These are phyloP conservation scores for Dasypus novemcinctus DNA, from an alignment of 2,113 vertebrate genomes.

Conservation along the genomic window DNA sequence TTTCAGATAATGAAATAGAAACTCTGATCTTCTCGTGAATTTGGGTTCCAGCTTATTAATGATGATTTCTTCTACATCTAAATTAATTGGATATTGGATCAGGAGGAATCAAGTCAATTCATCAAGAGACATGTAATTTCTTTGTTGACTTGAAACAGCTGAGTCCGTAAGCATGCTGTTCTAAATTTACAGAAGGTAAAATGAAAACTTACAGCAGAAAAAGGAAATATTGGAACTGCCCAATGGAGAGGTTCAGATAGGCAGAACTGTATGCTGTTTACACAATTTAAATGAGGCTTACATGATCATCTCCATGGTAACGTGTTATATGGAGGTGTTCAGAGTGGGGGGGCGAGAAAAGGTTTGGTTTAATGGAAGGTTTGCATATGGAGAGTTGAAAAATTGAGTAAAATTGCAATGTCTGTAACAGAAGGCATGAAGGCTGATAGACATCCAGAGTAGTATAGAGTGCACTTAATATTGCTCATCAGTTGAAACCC, in stretches of 20 bases:
- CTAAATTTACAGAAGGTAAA: conserved; percentile 9
- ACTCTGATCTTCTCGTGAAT: conserved; percentile 60
- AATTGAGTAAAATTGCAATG: neutral
- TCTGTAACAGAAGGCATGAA: neutral
- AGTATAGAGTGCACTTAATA: neutral
- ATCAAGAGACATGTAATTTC: conserved; percentile 69
- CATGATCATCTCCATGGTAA: conserved; percentile 71
- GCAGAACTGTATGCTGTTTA: conserved; percentile 58
- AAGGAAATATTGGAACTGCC: neutral
- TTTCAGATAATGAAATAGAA: conserved; percentile 66
- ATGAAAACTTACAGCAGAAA: conserved; percentile 38
- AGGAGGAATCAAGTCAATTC: conserved; percentile 45
- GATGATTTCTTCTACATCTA: neutral
- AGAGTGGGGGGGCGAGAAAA: conserved; percentile 50
- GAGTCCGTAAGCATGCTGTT: neutral
- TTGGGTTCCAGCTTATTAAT: conserved; percentile 28
- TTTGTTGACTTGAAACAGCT: conserved; percentile 52
- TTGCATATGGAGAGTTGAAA: conserved; percentile 33
- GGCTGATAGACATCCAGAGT: neutral
- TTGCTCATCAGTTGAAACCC: neutral
- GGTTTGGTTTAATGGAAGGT: conserved; percentile 62
- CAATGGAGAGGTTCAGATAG: conserved; percentile 33
- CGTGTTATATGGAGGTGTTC: conserved; percentile 20
- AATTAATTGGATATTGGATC: conserved; percentile 67
- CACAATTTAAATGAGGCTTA: conserved; percentile 49